Conservation (phyloP, 2,888 invertebrate genomes). For the Drosophila tanythrix region DNA sequence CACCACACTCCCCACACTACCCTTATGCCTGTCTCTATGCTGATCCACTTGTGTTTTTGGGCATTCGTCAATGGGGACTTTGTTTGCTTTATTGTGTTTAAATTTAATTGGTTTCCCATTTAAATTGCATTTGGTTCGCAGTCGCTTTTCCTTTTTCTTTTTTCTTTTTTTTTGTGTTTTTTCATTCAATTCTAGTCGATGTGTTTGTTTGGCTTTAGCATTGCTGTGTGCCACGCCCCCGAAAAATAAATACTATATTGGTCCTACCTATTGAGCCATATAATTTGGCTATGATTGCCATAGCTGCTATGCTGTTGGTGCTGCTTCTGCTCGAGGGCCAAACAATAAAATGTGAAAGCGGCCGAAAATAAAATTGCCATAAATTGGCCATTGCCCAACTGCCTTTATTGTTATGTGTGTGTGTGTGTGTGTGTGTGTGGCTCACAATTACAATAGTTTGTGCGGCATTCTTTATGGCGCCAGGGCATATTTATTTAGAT, state of each 20-base stretch:
- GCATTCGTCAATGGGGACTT: slow-evolving; percentile 45
- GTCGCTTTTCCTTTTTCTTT: not conserved
- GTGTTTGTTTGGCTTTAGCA: slow-evolving; percentile 45
- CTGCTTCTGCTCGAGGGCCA: slow-evolving; percentile 25
- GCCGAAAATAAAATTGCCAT: slow-evolving; percentile 62
- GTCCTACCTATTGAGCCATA: slow-evolving; percentile 32
- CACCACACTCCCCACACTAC: not conserved
- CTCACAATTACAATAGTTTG: slow-evolving; percentile 56
- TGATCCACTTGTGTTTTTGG: slow-evolving; percentile 27
- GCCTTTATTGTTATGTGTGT: slow-evolving; percentile 53
- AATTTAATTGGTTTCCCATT: slow-evolving; percentile 81
- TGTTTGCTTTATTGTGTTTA: slow-evolving; percentile 62
- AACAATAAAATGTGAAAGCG: slow-evolving; percentile 59
- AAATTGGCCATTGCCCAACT: slow-evolving; percentile 60
- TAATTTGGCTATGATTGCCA: slow-evolving; percentile 67
- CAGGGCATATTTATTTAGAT: slow-evolving; percentile 69
- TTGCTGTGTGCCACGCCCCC: slow-evolving; percentile 21
- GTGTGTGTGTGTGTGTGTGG: not conserved
- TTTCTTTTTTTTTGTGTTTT: slow-evolving; percentile 3
- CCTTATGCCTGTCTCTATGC: not conserved
- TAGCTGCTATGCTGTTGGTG: slow-evolving; percentile 15
- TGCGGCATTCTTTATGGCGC: slow-evolving; percentile 57
- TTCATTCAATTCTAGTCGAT: slow-evolving; percentile 24
- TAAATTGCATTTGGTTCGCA: slow-evolving; percentile 68
- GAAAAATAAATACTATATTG: not conserved